phyloP scores from a whole-genome alignment of 1,140 invertebrate genomes.

The Zaprionus lachaisei region DNA sequence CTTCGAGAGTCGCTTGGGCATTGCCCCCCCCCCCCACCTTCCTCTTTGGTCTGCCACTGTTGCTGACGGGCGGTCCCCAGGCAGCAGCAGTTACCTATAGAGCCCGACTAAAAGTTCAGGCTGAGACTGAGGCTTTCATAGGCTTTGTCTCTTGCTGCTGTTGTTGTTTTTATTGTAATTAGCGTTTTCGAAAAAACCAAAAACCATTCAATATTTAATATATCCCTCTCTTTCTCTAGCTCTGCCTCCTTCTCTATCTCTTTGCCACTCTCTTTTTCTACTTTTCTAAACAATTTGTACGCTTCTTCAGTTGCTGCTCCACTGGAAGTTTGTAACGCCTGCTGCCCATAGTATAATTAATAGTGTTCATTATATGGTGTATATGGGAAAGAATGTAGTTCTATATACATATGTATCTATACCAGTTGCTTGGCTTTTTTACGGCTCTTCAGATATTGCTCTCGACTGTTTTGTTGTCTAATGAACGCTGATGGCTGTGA shows the following conservation, averaged over 20 bases:
- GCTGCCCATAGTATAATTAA: conserved; percentile 67
- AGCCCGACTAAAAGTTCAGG: conserved; percentile 1
- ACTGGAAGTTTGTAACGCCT: conserved; percentile 53
- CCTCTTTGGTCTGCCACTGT: background rate
- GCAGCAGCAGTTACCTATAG: conserved; percentile 20
- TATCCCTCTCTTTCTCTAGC: conserved; percentile 26
- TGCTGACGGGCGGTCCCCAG: conserved; percentile 42
- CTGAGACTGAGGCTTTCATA: conserved; percentile 5
- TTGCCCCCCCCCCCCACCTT: background rate
- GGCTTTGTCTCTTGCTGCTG: conserved; percentile 29
- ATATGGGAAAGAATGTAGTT: background rate
- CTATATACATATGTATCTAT: background rate
- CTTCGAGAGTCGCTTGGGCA: conserved; percentile 37
- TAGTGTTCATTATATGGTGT: conserved; percentile 52
- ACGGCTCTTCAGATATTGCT: conserved; percentile 6
- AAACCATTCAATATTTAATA: conserved; percentile 51
- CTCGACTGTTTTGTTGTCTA: conserved; percentile 30
- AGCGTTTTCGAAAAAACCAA: conserved; percentile 33
- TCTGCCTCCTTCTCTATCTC: background rate
- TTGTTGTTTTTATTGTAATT: conserved; percentile 63
- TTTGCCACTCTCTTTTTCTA: conserved; percentile 3
- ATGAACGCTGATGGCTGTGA: conserved; percentile 57
- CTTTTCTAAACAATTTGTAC: conserved; percentile 26
- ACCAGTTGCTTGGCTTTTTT: conserved; percentile 21
- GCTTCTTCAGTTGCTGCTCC: conserved; percentile 51